Percentiles rank a stretch among this genome's conserved stretches.
phyloP scores from a whole-genome alignment of 1,140 invertebrate genomes.

The Steinernema khuongi region DNA sequence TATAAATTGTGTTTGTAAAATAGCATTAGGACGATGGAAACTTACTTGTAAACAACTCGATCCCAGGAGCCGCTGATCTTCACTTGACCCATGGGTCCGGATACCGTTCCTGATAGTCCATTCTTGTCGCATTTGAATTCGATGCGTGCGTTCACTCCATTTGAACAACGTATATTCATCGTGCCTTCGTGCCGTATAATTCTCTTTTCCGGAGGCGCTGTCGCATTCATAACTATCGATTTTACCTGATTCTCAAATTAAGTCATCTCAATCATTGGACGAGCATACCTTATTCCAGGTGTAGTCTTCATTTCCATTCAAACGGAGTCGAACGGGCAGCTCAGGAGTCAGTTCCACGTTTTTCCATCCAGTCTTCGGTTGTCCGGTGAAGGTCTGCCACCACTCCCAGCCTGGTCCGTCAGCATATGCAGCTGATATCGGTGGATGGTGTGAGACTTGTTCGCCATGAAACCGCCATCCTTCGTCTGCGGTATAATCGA shows the following conservation, averaged over 20 bases:
- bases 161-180: slow-evolving; percentile 28
- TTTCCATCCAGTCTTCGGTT: slow-evolving; percentile 68
- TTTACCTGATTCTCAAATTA: background rate
- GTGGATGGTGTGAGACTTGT: slow-evolving; percentile 91
- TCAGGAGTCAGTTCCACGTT: slow-evolving; percentile 17
- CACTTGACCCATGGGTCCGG: slow-evolving; percentile 6
- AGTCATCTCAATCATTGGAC: background rate
- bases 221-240: slow-evolving; percentile 34
- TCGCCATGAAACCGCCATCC: slow-evolving; percentile 90
- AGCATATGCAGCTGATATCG: slow-evolving; percentile 83
- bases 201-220: slow-evolving; percentile 35
- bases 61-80: background rate
- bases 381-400: slow-evolving; percentile 97
- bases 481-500: slow-evolving; percentile 77
- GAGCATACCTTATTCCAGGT: slow-evolving; percentile 34
- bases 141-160: slow-evolving; percentile 26
- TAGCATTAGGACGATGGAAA: background rate
- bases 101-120: background rate
- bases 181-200: slow-evolving; percentile 33
- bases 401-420: slow-evolving; percentile 78
- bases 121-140: slow-evolving; percentile 30
- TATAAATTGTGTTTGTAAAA: background rate
- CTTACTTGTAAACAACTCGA: slow-evolving; percentile 3
- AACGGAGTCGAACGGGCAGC: slow-evolving; percentile 22
- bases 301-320: slow-evolving; percentile 33